Evolutionary conservation across 2,888 invertebrate species (phyloP), one percentile per base, ranked within the genome.

Genomic region (Heterodera filipjevi): DNA sequence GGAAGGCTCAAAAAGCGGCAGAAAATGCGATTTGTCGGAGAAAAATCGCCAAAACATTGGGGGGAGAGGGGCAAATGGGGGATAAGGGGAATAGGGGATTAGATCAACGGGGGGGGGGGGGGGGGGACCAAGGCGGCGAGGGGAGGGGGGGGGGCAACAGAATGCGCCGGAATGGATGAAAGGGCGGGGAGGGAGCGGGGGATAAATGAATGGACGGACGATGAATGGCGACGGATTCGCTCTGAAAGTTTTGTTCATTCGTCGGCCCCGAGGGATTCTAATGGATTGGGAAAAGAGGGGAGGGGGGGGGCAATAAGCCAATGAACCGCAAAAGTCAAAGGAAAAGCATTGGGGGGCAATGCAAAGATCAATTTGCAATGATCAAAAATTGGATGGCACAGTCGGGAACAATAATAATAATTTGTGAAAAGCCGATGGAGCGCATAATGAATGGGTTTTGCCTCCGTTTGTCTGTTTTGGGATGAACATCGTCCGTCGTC

Each of bases 191-290:
- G 68, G 68, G 66, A 16, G 2, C 8, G 49, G 27, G 66, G 66
- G 35, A 22, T 12, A 30, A 66, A 66, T 33, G 66, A 66, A 33
- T 66, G 68, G 27, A 33, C 6, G 59, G 59, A 1, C 53, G 59
- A 59, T 68, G 68, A 68, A 68, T 68, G 68, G 66, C 49, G 49
- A 22, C 59, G 59, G 59, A 59, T 59, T 59, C 59, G 59, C 59
- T 59, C 59, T 59, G 59, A 59, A 59, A 59, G 59, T 59, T 59
- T 59, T 59, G 59, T 59, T 53, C 59, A 59, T 59, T 59, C 59
- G 22, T 59, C 59, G 59, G 59, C 59, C 59, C 59, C n/a, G n/a
- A 27, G 8, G 59, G 59, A 22, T n/a, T 59, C n/a, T 59, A 59
- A 59, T 59, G 59, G 59, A 59, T 27, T 59, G n/a, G 59, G 22